These are phyloP conservation scores for Zophobas morio DNA, from an alignment of 1,140 invertebrate species.

Conservation along the genomic window DNA sequence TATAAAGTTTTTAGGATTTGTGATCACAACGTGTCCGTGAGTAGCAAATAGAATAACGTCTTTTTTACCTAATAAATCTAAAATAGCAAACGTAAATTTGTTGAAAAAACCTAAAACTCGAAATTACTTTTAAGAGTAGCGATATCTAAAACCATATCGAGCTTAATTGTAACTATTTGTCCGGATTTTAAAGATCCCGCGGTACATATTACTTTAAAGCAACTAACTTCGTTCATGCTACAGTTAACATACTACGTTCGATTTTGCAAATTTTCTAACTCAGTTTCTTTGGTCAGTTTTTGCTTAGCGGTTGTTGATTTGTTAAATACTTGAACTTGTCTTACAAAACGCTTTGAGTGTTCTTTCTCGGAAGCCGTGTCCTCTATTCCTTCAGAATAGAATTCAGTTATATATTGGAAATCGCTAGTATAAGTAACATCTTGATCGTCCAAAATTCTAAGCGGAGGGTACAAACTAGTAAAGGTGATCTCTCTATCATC, in stretches of 20 bases:
- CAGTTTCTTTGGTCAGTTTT: conserved; percentile 16
- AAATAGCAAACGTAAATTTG: conserved; percentile 54
- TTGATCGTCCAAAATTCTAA: conserved; percentile 58
- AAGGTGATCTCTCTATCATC: conserved; percentile 58
- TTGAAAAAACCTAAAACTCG: conserved; percentile 21
- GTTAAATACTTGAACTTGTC: conserved; percentile 26
- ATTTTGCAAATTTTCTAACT: conserved; percentile 53
- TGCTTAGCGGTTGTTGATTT: conserved; percentile 14
- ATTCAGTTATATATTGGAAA: conserved; percentile 30
- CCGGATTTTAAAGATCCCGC: conserved; percentile 59
- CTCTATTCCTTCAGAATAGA: not conserved
- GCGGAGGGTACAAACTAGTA: conserved; percentile 60
- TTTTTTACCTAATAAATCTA: conserved; percentile 56
- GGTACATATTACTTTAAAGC: conserved; percentile 59
- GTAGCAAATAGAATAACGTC: conserved; percentile 65
- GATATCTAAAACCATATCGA: conserved; percentile 61
- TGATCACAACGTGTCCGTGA: conserved; percentile 60
- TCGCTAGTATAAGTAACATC: conserved; percentile 59
- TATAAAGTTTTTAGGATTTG: conserved; percentile 54
- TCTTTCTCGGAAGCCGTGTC: conserved; percentile 14
- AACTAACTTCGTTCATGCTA: conserved; percentile 56
- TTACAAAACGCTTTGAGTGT: not conserved
- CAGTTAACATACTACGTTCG: conserved; percentile 65
- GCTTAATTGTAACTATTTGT: conserved; percentile 58
- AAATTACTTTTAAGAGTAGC: conserved; percentile 58